phyloP scores from a whole-genome alignment of 2,113 vertebrate genomes.

The Todiramphus chloris region DNA sequence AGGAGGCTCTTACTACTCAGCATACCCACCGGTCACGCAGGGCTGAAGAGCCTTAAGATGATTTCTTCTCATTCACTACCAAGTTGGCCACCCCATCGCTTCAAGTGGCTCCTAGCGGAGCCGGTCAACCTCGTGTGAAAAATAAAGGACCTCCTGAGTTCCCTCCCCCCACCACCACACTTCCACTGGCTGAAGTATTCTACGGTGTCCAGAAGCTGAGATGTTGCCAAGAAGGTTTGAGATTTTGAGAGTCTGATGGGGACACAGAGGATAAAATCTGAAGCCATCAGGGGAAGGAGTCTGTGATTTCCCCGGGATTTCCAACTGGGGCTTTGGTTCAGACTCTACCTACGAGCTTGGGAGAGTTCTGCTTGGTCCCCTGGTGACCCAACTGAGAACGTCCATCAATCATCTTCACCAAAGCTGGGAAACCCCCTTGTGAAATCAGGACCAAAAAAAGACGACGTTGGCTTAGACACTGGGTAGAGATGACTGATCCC shows the following conservation, averaged over 20 bases:
- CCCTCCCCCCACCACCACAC: fast-evolving
- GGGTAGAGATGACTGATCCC: not conserved
- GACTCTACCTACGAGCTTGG: not conserved
- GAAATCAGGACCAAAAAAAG: not conserved
- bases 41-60: constrained; percentile 7
- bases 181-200: not conserved
- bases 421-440: not conserved
- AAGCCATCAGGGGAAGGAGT: not conserved
- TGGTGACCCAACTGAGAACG: not conserved
- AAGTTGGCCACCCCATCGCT: not conserved
- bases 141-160: not conserved
- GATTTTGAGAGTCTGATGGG: not conserved
- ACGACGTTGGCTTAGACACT: fast-evolving
- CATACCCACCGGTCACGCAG: not conserved
- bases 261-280: not conserved
- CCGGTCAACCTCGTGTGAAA: not conserved
- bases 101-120: not conserved
- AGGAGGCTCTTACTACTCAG: constrained; percentile 39
- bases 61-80: constrained; percentile 1
- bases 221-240: not conserved
- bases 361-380: not conserved
- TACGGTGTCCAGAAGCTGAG: not conserved
- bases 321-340: not conserved
- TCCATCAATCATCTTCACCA: not conserved
- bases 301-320: not conserved